Base-by-base conservation (phyloP, 2,113 vertebrate species). In the Eulacestoma nigropectus region DNA sequence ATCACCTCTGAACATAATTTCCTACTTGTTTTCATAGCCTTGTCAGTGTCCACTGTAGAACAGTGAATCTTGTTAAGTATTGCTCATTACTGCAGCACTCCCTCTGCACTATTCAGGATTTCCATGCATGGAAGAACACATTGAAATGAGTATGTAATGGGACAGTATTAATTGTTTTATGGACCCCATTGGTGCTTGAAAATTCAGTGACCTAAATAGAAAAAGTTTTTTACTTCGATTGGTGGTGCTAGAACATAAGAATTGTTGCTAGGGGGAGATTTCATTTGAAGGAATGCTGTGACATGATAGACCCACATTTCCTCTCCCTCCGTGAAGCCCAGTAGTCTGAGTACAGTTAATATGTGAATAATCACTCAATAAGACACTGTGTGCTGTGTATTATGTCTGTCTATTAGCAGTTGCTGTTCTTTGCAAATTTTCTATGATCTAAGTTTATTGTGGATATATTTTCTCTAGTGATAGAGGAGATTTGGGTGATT, bases 181-280 rank as follows among this genome's bases (percentile, higher is more conserved):
- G 79, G 49, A 37, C 41, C 27, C 22, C 25, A 4, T 89, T 93
- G 56, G 73, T 93, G 62, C 52, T 87, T 72, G 87, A 67, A 72
- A 91, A 84, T 87, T 82, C 70, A 72, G 17, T 95, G 90, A 93
- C 93, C 84, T 91, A 91, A 89, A 94, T 79, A 82, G 49, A 70
- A 92, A 7, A 62, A 47, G 8, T 50, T 70, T 89, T 93, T 89
- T 82, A 37, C 27, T 87, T 87, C 47, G 11, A 10, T 4, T 91
- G 74, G 15, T 75, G 56, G 39, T 89, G 72, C 5, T 52, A 39
- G 50, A 91, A 87, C 3, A 13, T 70, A 27, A 33, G 60, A 89
- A 56, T 72, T 75, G 47, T 91, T 93, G 56, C 84, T 39, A 30
- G 69, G 52, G 44, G 11, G 33, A 72, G 13, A 46, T 87, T 74